Conservation (phyloP, 2,888 invertebrate species). For the Dioctria linearis region DNA sequence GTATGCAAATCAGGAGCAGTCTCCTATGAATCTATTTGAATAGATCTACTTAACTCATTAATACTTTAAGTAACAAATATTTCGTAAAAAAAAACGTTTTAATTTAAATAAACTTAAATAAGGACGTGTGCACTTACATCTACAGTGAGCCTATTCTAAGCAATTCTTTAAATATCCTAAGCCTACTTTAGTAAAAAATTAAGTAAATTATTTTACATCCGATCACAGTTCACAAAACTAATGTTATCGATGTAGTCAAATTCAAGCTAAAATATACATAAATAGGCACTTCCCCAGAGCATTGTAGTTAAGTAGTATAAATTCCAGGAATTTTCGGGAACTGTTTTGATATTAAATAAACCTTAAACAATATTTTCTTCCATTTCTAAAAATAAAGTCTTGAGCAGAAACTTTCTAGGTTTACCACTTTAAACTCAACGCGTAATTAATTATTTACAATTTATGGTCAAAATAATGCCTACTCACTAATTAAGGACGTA, state of each 20-base stretch:
- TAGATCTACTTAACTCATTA: background rate
- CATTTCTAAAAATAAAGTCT: no score
- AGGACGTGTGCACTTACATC: background rate
- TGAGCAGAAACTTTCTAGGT: no score
- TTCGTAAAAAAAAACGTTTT: background rate
- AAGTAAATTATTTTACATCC: constrained; percentile 25
- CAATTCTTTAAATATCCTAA: background rate
- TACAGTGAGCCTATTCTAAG: background rate
- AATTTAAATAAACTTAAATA: background rate
- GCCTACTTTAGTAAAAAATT: background rate
- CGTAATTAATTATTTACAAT: background rate
- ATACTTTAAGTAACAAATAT: constrained; percentile 33
- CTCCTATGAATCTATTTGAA: background rate
- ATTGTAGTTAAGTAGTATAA: no score
- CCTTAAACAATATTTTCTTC: no score
- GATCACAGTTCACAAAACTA: constrained; percentile 43
- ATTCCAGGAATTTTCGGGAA: background rate
- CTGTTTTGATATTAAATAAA: no score
- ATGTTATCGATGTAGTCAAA: constrained; percentile 20
- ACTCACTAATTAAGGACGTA: background rate
- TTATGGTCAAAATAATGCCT: background rate
- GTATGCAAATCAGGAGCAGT: background rate
- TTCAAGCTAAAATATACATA: background rate
- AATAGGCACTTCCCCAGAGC: background rate
- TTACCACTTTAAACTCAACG: no score